Base-by-base conservation (phyloP, 2,888 invertebrate genomes). In the Julus scanicus region DNA sequence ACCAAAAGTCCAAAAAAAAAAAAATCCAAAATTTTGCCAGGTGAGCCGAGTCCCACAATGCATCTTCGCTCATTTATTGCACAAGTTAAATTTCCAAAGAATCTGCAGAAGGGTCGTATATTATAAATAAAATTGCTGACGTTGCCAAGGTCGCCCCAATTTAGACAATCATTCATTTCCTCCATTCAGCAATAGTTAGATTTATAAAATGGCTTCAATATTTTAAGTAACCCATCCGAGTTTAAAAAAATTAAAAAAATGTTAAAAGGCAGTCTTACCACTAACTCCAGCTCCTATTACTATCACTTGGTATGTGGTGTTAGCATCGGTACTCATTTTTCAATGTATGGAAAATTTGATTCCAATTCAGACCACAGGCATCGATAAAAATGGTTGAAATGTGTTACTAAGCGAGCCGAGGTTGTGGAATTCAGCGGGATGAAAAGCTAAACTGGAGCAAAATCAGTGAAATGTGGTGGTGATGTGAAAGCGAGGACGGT, bases 231-330 rank as follows among this genome's bases (percentile, higher is more conserved):
- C 57, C 57, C 15, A 17, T 53, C 53, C 53, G 17, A 57, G n/a
- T 57, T 57, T 48, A 48, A n/a, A n/a, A n/a, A n/a, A n/a, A n/a
- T n/a, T n/a, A n/a, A n/a, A n/a, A n/a, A n/a, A 44, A 44, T 44
- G 44, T 44, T 44, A 44, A 37, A 2, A 8, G 29, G 20, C 9
- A 29, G 37, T 71, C 85, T 44, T 85, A 85, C 85, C 85, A 49
- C 85, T 85, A 1, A 85, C 85, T 85, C 85, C 85, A 11, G 85
- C 85, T 44, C 85, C 85, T n/a, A 85, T 85, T 11, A 85, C 85
- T n/a, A 85, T 85, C 85, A 85, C 85, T 13, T 85, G 85, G 49
- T 44, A 85, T 80, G 29, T 80, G 9, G 80, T 80, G 29, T 80
- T 80, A 2, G 37, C 29, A 20, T 80, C 80, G 80, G 80, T 37